Percentiles rank a stretch among this genome's conserved stretches.
phyloP scores from a whole-genome alignment of 2,113 vertebrate species.

The Hoplias malabaricus region DNA sequence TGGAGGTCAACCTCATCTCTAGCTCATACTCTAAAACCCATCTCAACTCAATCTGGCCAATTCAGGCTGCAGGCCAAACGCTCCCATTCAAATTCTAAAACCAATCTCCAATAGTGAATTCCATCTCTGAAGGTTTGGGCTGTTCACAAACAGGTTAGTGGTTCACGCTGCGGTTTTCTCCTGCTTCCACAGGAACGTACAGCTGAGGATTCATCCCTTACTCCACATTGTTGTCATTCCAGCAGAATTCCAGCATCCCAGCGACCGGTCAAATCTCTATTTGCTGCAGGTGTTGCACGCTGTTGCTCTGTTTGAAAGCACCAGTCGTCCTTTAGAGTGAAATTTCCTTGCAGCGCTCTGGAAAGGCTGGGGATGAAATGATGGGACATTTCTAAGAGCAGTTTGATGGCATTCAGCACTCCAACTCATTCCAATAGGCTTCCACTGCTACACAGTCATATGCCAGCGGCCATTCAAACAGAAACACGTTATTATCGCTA shows the following conservation, averaged over 20 bases:
- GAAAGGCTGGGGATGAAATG: too few species aligned
- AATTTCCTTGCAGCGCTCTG: too few species aligned
- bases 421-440: too few species aligned
- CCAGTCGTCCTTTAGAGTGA: too few species aligned
- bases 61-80: constrained; percentile 58
- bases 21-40: constrained; percentile 69
- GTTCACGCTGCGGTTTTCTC: constrained; percentile 28
- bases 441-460: too few species aligned
- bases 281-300: too few species aligned
- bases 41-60: constrained; percentile 70
- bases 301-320: too few species aligned
- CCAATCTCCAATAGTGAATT: constrained; percentile 66
- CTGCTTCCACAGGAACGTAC: constrained; percentile 3
- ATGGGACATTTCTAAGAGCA: too few species aligned
- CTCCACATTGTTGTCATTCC: background rate
- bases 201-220: constrained; percentile 19
- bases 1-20: constrained; percentile 74
- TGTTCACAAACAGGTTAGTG: constrained; percentile 56
- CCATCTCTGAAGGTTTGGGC: constrained; percentile 61
- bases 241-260: background rate
- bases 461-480: too few species aligned
- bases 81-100: constrained; percentile 71
- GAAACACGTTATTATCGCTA: too few species aligned
- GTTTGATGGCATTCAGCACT: too few species aligned
- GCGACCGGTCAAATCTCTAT: too few species aligned